Evolutionary conservation across 1,140 invertebrate species (phyloP).

Genomic region (Paraescarpia echinospica): DNA sequence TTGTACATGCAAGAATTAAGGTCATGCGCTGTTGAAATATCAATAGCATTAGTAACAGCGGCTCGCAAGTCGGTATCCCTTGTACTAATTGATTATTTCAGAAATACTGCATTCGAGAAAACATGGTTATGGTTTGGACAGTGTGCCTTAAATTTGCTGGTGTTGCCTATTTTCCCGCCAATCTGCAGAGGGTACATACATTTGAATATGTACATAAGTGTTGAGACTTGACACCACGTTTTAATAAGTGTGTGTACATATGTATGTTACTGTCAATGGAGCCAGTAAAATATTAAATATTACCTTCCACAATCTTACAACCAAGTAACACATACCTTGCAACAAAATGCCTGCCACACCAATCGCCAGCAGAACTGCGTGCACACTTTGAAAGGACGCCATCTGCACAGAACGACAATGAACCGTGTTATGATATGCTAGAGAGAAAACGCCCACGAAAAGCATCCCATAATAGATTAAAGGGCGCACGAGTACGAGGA

Average conservation of each 20-base stretch:
- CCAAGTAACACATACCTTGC: neutral
- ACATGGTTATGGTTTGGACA: neutral
- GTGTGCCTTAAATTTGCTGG: neutral
- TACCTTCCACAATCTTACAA: neutral
- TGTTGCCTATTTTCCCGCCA: too few relatives aligned
- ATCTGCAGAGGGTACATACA: too few relatives aligned
- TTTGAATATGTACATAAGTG: neutral
- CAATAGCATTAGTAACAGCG: neutral
- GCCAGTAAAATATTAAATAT: neutral
- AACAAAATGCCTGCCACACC: neutral
- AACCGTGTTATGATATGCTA: neutral
- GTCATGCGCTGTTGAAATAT: neutral
- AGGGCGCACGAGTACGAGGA: neutral
- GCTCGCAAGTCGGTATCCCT: neutral
- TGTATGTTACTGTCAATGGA: neutral
- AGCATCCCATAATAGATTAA: neutral
- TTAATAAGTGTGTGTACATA: too few relatives aligned
- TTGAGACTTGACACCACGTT: too few relatives aligned
- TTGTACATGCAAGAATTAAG: neutral
- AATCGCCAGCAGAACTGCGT: neutral
- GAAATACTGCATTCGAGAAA: neutral
- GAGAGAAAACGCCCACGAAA: neutral
- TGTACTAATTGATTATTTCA: neutral
- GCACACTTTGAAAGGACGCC: neutral
- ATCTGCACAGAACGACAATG: neutral